phyloP scores from a whole-genome alignment of 2,888 invertebrate species.

The Noctua comes region DNA sequence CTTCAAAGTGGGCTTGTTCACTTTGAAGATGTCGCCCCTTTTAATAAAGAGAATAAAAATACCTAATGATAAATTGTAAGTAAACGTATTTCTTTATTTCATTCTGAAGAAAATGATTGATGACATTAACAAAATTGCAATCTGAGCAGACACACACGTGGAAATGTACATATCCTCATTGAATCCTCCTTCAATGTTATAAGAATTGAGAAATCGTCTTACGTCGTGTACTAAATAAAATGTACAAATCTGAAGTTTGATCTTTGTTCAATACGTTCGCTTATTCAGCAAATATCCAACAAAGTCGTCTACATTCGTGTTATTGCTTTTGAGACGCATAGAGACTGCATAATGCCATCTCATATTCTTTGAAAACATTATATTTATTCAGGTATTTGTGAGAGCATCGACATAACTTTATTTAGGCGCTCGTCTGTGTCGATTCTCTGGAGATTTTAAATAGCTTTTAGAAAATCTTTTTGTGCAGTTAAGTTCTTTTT shows the following conservation, averaged over 20 bases:
- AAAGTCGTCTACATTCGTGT: slow-evolving; percentile 26
- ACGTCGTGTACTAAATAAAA: not conserved
- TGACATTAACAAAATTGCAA: not conserved
- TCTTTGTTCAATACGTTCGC: slow-evolving; percentile 29
- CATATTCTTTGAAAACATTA: slow-evolving; percentile 31
- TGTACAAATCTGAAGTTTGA: slow-evolving; percentile 1
- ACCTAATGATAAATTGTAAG: not conserved
- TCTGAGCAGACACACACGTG: not conserved
- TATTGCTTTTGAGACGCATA: slow-evolving; percentile 38
- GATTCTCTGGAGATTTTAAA: not conserved
- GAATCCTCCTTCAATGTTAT: not conserved
- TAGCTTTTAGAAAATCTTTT: not conserved
- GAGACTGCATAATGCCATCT: slow-evolving; percentile 39
- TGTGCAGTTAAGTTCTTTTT: not conserved
- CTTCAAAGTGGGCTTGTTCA: no score
- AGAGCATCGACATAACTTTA: not conserved
- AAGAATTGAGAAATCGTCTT: not conserved
- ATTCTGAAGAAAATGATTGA: not conserved
- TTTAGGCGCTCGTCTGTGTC: not conserved
- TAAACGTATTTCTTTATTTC: not conserved
- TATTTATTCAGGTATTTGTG: slow-evolving; percentile 7
- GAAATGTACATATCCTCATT: not conserved
- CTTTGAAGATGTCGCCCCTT: no score
- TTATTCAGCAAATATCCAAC: slow-evolving; percentile 43
- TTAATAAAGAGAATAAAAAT: no score